phyloP scores from a whole-genome alignment of 1,140 invertebrate species.

The Drosophila dunni region DNA sequence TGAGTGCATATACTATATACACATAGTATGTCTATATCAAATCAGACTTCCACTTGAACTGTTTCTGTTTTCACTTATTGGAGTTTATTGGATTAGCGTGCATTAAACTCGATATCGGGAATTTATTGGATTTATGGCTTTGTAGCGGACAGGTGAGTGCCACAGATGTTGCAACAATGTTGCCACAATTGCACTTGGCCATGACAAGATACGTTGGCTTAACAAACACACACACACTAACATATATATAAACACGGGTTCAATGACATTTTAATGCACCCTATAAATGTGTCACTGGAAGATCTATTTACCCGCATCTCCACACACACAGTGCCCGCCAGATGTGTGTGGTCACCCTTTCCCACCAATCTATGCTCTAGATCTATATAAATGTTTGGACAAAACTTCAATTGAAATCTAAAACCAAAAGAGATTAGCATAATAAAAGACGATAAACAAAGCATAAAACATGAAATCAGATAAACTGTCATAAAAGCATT shows the following conservation, averaged over 20 bases:
- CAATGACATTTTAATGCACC: conserved; percentile 28
- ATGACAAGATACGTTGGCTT: conserved; percentile 42
- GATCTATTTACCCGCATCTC: conserved; percentile 38
- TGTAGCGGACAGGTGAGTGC: conserved; percentile 58
- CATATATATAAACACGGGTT: conserved; percentile 1
- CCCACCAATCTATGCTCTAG: conserved; percentile 8
- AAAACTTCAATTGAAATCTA: conserved; percentile 51
- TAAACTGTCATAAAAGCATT: conserved; percentile 36
- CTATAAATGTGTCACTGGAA: conserved; percentile 48
- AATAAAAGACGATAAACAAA: conserved; percentile 29
- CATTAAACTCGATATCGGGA: conserved; percentile 44
- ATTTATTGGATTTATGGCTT: conserved; percentile 15
- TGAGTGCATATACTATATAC: conserved; percentile 1
- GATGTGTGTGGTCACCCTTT: neutral
- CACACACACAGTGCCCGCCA: neutral
- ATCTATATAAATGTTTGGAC: conserved; percentile 11
- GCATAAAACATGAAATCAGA: conserved; percentile 44
- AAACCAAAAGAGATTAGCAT: conserved; percentile 41
- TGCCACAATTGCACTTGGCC: conserved; percentile 46
- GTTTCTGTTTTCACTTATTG: conserved; percentile 70
- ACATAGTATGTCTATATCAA: conserved; percentile 26
- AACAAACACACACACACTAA: neutral
- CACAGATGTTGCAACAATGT: conserved; percentile 45
- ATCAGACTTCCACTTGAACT: conserved; percentile 77
- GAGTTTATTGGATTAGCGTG: conserved; percentile 71